Base-by-base conservation (phyloP, 2,888 invertebrate species). In the Epistrophe grossulariae region DNA sequence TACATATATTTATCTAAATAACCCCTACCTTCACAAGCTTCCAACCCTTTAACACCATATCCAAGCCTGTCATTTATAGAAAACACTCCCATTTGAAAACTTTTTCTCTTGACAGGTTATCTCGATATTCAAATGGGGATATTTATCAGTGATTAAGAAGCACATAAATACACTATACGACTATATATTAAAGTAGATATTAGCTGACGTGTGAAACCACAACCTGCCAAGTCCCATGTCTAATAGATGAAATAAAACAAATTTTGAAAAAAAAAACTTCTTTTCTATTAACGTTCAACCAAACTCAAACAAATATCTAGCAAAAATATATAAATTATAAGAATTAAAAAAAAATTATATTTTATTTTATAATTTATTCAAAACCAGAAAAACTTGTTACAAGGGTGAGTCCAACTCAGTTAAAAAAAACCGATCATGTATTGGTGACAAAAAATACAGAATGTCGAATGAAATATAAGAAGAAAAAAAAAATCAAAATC, bases 321-420 rank as follows among this genome's bases (percentile, higher is more conserved):
- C 71, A 28, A 84, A 76, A 28, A 79, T 72, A 79, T 72, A 59
- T 57, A 72, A 72, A 72, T 70, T 70, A 70, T 72, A 72, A 64
- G 66, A 57, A 78, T 28, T 31, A 7, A 50, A 19, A 76, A 72
- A 35, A 83, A 68, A 70, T 19, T 17, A 72, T 40, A 60, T 35
- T 59, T 38, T 38, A 43, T 62, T 40, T 38, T 50, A 68, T 79
- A 87, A 87, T 87, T 83, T 83, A 87, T 87, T 87, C 76, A 55
- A 87, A 87, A 87, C 87, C 83, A 87, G 87, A 87, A 87, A 83
- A 87, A 87, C 87, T 79, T 55, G 87, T 87, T 83, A 83, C 83
- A 87, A 87, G 87, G 87, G 87, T 79, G n/a, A 68, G 82, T 78
- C 71, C 70, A 71, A 76, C 64, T 76, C 2, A 43, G 43, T 19